These are phyloP conservation scores for Seira sanloemensis DNA, from an alignment of 2,888 invertebrate species.

Conservation along the genomic window DNA sequence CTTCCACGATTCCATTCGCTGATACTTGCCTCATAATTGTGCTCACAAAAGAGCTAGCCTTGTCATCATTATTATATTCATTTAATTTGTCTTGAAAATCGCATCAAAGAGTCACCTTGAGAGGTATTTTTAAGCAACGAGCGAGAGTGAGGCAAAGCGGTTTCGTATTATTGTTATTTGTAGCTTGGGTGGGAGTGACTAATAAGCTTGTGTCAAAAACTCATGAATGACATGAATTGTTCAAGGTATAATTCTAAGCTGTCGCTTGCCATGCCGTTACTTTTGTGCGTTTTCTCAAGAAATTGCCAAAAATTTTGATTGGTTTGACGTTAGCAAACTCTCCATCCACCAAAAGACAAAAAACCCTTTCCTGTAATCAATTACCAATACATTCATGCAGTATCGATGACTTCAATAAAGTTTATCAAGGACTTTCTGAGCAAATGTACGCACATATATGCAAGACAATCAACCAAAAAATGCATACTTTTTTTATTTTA, in stretches of 20 bases:
- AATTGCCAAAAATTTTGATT: neutral
- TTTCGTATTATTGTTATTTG: too few relatives aligned
- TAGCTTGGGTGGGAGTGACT: neutral
- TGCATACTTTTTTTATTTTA: too few relatives aligned
- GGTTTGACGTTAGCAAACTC: neutral
- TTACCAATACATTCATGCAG: neutral
- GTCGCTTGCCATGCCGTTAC: neutral
- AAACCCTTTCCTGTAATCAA: too few relatives aligned
- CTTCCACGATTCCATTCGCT: too few relatives aligned
- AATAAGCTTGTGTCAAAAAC: slow-evolving; percentile 2
- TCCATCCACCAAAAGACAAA: too few relatives aligned
- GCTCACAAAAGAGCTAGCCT: too few relatives aligned
- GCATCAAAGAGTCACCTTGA: neutral
- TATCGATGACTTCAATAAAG: neutral
- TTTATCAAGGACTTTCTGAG: neutral
- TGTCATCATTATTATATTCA: neutral
- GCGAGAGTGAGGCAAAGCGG: neutral
- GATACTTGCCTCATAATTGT: neutral
- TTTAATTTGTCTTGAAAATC: neutral
- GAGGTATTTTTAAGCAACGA: neutral
- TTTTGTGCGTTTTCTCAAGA: neutral
- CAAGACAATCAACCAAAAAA: neutral
- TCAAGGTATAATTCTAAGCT: neutral
- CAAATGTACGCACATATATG: neutral
- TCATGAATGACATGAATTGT: slow-evolving; percentile 1